These are phyloP conservation scores for Hyperoplus immaculatus DNA, from an alignment of 2,797 vertebrate species.

Conservation along the genomic window DNA sequence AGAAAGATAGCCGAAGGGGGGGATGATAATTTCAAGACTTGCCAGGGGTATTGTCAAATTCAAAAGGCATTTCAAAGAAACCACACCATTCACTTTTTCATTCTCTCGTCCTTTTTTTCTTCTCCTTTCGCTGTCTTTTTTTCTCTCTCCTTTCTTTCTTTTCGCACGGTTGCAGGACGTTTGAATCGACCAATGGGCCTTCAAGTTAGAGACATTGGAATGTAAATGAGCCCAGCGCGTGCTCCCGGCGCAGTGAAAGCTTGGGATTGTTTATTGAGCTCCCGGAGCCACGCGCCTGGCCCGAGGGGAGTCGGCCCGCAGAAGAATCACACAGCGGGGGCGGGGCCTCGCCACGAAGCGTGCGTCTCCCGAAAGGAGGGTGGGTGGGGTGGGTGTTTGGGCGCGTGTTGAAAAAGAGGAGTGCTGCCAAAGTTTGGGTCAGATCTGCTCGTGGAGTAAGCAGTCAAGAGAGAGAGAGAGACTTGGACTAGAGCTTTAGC, in stretches of 20 bases:
- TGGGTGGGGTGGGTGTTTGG: slow-evolving; percentile 84
- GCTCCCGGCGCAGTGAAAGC: slow-evolving; percentile 89
- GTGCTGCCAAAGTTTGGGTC: slow-evolving; percentile 89
- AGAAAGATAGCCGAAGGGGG: slow-evolving; percentile 78
- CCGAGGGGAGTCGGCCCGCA: slow-evolving; percentile 82
- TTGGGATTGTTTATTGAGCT: slow-evolving; percentile 91
- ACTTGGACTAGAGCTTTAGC: slow-evolving; percentile 80
- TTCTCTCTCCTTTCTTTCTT: slow-evolving; percentile 66
- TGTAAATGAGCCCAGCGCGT: slow-evolving; percentile 91
- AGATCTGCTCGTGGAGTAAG: slow-evolving; percentile 86
- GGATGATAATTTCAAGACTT: slow-evolving; percentile 85
- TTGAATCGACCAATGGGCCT: slow-evolving; percentile 89
- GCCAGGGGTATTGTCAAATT: slow-evolving; percentile 87
- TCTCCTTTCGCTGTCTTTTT: slow-evolving; percentile 58
- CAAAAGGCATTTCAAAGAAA: slow-evolving; percentile 87
- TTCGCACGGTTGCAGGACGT: slow-evolving; percentile 83
- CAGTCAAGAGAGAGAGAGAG: slow-evolving; percentile 76
- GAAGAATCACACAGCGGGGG: slow-evolving; percentile 87
- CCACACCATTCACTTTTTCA: slow-evolving; percentile 82
- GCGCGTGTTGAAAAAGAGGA: slow-evolving; percentile 92
- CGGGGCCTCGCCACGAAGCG: slow-evolving; percentile 87
- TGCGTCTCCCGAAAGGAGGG: slow-evolving; percentile 79
- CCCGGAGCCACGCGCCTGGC: slow-evolving; percentile 92
- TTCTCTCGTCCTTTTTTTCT: slow-evolving; percentile 61
- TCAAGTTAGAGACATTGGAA: slow-evolving; percentile 87